Conservation (phyloP, 2,797 vertebrate genomes). For the Peromyscus aztecus region DNA sequence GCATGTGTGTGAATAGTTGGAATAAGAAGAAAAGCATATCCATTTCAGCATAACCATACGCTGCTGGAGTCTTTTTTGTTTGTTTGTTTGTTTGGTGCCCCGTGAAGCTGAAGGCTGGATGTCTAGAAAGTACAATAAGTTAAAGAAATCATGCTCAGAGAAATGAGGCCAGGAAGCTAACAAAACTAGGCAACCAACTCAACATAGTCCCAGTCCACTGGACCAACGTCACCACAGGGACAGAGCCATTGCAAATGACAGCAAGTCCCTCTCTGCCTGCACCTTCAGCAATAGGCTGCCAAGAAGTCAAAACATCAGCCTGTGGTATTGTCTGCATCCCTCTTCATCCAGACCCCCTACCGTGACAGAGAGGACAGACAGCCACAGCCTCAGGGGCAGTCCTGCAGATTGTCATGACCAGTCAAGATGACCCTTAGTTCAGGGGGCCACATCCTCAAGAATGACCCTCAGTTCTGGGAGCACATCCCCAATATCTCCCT, state of each 20-base stretch:
- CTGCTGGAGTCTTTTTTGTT: conserved; percentile 29
- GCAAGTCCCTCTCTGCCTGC: conserved; percentile 29
- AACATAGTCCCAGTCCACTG: background rate
- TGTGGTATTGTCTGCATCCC: conserved; percentile 37
- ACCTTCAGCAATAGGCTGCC: conserved; percentile 64
- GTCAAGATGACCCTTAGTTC: conserved; percentile 17
- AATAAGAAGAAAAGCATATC: background rate
- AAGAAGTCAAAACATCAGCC: conserved; percentile 61
- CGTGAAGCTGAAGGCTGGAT: conserved; percentile 53
- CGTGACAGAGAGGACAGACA: background rate
- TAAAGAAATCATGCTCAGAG: conserved; percentile 78
- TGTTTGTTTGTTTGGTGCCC: conserved; percentile 6
- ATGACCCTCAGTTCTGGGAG: background rate
- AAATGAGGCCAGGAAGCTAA: conserved; percentile 75
- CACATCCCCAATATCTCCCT: background rate
- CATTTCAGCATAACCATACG: conserved; percentile 63
- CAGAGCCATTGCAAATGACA: conserved; percentile 59
- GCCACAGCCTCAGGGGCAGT: background rate
- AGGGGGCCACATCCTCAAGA: background rate
- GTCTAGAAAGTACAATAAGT: conserved; percentile 70
- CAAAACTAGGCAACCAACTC: conserved; percentile 34
- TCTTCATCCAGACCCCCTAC: conserved; percentile 1
- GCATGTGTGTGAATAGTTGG: conserved; percentile 59
- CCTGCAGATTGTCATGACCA: background rate
- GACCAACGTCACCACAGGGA: background rate